These are phyloP conservation scores for Rhagologus leucostigma DNA, from an alignment of 2,113 vertebrate species.

Conservation along the genomic window DNA sequence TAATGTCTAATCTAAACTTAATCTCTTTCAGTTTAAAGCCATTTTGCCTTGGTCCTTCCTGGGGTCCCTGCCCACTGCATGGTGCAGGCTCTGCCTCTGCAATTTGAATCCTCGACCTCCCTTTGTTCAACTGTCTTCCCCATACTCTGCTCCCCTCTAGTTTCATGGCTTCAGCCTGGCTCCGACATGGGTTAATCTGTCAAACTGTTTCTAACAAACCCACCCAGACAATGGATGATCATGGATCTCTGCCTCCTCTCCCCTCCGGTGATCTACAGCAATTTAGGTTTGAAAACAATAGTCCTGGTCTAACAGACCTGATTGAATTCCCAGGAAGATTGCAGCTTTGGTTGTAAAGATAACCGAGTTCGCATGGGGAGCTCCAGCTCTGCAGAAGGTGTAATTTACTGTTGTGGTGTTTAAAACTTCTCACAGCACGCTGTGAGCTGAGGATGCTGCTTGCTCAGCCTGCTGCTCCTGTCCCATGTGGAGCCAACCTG, in stretches of 20 bases:
- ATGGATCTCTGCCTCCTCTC: not conserved
- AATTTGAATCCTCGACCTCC: not conserved
- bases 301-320: not conserved
- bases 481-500: rapidly evolving
- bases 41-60: not conserved
- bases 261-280: not conserved
- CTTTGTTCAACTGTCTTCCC: not conserved
- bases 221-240: not conserved
- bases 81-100: not conserved
- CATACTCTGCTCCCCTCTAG: not conserved
- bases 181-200: conserved; percentile 21
- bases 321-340: not conserved
- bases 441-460: not conserved
- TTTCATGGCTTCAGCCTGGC: not conserved
- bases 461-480: not conserved
- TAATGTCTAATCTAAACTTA: not conserved
- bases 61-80: rapidly evolving
- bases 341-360: conserved; percentile 34
- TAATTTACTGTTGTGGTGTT: not conserved
- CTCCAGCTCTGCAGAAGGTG: not conserved
- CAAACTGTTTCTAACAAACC: not conserved
- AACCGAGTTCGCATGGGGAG: not conserved
- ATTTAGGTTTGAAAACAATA: conserved; percentile 11
- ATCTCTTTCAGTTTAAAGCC: not conserved
- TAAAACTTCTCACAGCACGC: not conserved